Percentiles rank a stretch among this genome's conserved stretches.
Conservation (phyloP, 2,113 vertebrate genomes). For the Otocyon megalotis region DNA sequence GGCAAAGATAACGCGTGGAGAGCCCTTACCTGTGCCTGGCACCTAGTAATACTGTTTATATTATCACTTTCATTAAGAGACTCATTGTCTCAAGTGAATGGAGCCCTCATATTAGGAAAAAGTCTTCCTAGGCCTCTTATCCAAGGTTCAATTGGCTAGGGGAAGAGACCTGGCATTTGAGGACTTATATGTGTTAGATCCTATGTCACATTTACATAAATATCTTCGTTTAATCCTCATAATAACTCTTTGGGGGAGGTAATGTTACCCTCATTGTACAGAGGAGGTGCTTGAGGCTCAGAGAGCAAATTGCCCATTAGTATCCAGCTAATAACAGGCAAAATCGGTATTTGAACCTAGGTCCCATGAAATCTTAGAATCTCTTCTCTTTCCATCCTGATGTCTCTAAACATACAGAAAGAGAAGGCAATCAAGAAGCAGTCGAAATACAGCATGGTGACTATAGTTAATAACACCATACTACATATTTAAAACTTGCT, state of each 20-base stretch:
- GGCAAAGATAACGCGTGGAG: not conserved
- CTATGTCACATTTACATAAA: not conserved
- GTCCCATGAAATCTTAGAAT: not conserved
- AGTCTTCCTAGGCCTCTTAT: not conserved
- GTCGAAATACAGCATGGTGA: not conserved
- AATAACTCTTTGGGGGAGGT: not conserved
- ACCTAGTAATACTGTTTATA: not conserved
- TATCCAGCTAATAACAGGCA: not conserved
- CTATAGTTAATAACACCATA: no score
- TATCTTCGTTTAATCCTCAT: not conserved
- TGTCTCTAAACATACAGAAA: not conserved
- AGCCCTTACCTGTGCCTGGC: not conserved
- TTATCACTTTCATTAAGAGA: not conserved
- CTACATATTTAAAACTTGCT: not conserved
- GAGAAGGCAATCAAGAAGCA: not conserved
- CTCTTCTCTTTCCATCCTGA: not conserved
- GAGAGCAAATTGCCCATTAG: not conserved
- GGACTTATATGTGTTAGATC: not conserved
- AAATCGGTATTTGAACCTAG: not conserved
- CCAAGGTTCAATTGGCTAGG: not conserved
- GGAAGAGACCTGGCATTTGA: not conserved
- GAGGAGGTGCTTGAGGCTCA: not conserved
- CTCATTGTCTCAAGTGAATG: not conserved
- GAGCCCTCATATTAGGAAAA: constrained; percentile 27
- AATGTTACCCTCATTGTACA: not conserved